Conservation (phyloP, 1,140 invertebrate species). For the Choristoneura fumiferana region DNA sequence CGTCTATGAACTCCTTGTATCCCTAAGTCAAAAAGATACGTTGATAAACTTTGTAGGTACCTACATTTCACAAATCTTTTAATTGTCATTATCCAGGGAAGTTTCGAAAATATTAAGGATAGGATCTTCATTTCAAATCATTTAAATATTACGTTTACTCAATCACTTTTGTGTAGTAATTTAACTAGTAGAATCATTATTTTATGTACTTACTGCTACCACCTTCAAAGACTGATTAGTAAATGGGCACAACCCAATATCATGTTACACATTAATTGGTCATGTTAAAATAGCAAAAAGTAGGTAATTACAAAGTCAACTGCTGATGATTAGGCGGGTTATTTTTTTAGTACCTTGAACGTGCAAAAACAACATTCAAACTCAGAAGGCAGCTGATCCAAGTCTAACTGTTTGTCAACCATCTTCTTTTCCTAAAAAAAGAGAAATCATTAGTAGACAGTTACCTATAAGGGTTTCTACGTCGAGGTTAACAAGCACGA, state of each 20-base stretch:
- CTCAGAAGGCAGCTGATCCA: constrained; percentile 88
- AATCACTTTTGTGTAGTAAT: too few relatives aligned
- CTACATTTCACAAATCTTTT: neutral
- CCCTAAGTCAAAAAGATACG: constrained; percentile 83
- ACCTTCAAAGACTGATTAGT: constrained; percentile 15
- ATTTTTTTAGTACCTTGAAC: constrained; percentile 88
- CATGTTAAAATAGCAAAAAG: constrained; percentile 20
- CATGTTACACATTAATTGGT: neutral
- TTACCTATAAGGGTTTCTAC: constrained; percentile 31
- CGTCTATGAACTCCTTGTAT: constrained; percentile 92
- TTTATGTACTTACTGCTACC: constrained; percentile 13
- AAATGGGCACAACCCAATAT: constrained; percentile 3
- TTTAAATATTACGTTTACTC: too few relatives aligned
- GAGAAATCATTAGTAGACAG: constrained; percentile 58
- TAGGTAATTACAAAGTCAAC: constrained; percentile 20
- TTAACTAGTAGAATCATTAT: too few relatives aligned
- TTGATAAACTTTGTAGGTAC: too few relatives aligned
- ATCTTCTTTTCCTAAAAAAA: constrained; percentile 82
- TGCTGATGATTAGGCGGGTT: constrained; percentile 30
- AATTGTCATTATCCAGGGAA: neutral
- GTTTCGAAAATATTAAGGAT: too few relatives aligned
- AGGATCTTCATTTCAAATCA: too few relatives aligned
- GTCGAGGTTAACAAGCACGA: constrained; percentile 17
- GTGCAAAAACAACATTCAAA: constrained; percentile 98
- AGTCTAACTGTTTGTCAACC: constrained; percentile 79